Evolutionary conservation across 2,888 invertebrate species (phyloP), one percentile per base, ranked within the genome.

Genomic region (Xestobium rufovillosum): DNA sequence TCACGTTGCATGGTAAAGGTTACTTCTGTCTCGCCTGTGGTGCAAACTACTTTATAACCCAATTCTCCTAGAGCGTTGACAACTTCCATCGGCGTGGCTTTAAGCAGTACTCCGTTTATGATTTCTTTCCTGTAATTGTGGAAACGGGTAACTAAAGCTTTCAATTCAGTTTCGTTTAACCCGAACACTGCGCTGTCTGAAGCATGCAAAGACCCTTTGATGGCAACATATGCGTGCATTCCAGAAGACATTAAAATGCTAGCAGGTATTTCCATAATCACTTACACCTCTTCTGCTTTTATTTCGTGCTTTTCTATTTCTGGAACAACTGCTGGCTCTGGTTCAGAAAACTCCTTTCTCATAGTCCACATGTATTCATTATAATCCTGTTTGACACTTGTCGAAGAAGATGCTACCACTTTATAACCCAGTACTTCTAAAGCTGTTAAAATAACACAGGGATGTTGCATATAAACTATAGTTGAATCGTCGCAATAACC

Each of bases 281-380:
- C 28, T 26, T 25, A 42, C 9, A 6, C 37, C 11, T 48, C 40
- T 37, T 36, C 39, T 15, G 32, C 29, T 10, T 19, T 19, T 6
- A 19, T 17, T 16, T 27, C 43, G 40, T n/a, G n/a, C n/a, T n/a
- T n/a, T n/a, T n/a, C n/a, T n/a, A n/a, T n/a, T n/a, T n/a, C n/a
- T n/a, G n/a, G n/a, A n/a, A 61, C 49, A 34, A 51, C 69, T 26
- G 71, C 72, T 14, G 87, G 87, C 63, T 89, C 88, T 36, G 86
- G 87, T 56, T 84, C 84, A 26, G 78, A 72, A 63, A 88, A 88
- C 53, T 88, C 87, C 63, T 85, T 86, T 71, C 87, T 79, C 84
- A 89, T 85, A 66, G 89, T 90, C 89, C 89, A 89, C 83, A 88
- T 87, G 56, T 88, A 88, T 61, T 89, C 88, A 72, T 86, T 86